Evolutionary conservation across 2,113 vertebrate genomes (phyloP), one percentile per base, ranked within the genome.

Genomic region (Synchiropus splendidus): DNA sequence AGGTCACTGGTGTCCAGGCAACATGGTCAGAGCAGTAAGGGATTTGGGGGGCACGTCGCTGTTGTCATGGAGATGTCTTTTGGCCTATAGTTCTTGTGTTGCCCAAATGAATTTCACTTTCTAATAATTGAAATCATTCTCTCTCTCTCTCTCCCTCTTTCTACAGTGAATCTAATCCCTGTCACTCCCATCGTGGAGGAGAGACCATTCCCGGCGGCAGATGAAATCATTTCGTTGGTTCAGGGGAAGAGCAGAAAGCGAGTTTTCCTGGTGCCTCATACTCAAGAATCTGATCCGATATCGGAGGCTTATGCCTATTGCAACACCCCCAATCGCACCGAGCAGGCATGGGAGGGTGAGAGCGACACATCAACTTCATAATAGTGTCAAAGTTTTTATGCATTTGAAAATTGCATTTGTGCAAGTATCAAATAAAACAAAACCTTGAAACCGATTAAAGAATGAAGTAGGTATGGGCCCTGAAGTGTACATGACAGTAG

Each of bases 301-400:
- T 79, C 85, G 1, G 94, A 97, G 70, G 89, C 93, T 6, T 88
- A 73, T 0, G 58, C 84, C 40, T 99, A 99, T 75, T 99, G 95
- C 78, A 99, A 98, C 38, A 70, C 82, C 18, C 94, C 95, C 4
- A 90, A 80, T 32, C 65, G 79, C 58, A 86, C 83, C 0, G 91
- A 98, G 37, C 91, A 77, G 54, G 90, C 89, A 66, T 90, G 91
- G 88, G 95, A 99, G 85, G 95, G 95, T 97, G 70, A 80, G 78
- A 15, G 12, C 30, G 30, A 15, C 36, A 42, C 18, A 2, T 27
- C 8, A 27, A 27, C 21, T 4, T 4, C 21, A n/a, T n/a, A 27
- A 27, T 27, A 27, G 21, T 27, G 4, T 27, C 4, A 27, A 27
- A n/a, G n/a, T n/a, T n/a, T n/a, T n/a, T n/a, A n/a, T n/a, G n/a